These are phyloP conservation scores for Zaprionus nigranus DNA, from an alignment of 1,140 invertebrate species.

Conservation along the genomic window DNA sequence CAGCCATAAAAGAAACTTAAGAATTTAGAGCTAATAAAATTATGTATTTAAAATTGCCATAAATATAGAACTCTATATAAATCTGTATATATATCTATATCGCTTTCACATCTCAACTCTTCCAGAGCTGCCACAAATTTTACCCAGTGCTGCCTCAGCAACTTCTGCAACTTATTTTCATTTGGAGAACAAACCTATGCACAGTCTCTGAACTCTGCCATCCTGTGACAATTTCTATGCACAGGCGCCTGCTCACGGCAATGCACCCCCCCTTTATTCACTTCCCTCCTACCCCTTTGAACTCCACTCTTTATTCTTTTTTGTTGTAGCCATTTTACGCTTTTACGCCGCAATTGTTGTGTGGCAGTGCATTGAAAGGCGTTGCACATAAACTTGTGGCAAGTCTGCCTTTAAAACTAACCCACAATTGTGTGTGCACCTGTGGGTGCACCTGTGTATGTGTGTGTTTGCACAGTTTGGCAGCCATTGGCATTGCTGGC, in stretches of 20 bases:
- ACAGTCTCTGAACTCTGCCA: slow-evolving; percentile 75
- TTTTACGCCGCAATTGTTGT: slow-evolving; percentile 81
- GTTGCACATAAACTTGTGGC: slow-evolving; percentile 64
- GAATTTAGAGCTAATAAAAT: background rate
- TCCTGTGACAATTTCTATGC: slow-evolving; percentile 78
- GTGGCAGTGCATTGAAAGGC: slow-evolving; percentile 63
- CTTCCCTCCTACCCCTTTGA: background rate
- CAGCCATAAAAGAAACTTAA: background rate
- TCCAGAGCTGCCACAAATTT: slow-evolving; percentile 16
- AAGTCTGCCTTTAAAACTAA: slow-evolving; percentile 78
- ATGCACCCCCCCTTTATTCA: background rate
- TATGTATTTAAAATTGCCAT: no score
- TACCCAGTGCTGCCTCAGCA: background rate
- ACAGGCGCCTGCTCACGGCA: slow-evolving; percentile 35
- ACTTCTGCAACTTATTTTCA: slow-evolving; percentile 70
- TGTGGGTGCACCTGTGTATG: slow-evolving; percentile 21
- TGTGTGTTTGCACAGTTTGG: slow-evolving; percentile 63
- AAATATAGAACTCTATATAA: background rate
- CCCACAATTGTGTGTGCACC: slow-evolving; percentile 60
- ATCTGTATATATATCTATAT: no score
- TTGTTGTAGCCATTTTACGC: slow-evolving; percentile 72
- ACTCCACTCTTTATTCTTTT: background rate
- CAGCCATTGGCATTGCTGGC: slow-evolving; percentile 34
- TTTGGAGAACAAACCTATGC: slow-evolving; percentile 44
- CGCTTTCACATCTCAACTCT: no score